Evolutionary conservation across 2,797 vertebrate genomes (phyloP).

Genomic region (Siniperca scherzeri): DNA sequence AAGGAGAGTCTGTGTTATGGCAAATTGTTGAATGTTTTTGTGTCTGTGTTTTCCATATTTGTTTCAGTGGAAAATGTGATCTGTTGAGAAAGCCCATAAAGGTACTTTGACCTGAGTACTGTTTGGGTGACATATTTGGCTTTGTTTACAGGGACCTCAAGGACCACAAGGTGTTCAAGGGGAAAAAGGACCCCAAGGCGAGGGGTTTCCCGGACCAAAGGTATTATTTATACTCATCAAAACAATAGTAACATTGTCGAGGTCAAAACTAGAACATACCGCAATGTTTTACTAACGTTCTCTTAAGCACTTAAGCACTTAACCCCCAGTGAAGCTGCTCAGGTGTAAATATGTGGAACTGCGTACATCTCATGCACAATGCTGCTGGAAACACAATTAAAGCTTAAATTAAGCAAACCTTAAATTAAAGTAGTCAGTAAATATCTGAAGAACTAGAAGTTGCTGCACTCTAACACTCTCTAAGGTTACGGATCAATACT

Average conservation of each 20-base stretch:
- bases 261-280: not conserved
- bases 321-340: not conserved
- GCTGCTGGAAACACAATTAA: not conserved
- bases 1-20: conserved; percentile 10
- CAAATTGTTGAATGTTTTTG: not conserved
- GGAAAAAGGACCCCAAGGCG: conserved; percentile 90
- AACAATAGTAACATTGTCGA: not conserved
- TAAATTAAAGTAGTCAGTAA: not conserved
- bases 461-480: not conserved
- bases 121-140: conserved; percentile 20
- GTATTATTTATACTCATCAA: conserved; percentile 74
- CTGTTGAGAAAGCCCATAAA: not conserved
- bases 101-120: not conserved
- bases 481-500: not conserved
- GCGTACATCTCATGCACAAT: not conserved
- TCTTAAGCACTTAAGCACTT: not conserved
- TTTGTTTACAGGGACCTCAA: conserved; percentile 90
- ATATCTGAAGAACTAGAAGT: not conserved
- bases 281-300: not conserved
- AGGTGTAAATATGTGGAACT: not conserved
- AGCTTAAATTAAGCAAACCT: not conserved
- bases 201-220: conserved; percentile 93
- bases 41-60: not conserved
- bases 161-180: conserved; percentile 92
- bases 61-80: conserved; percentile 10